phyloP scores from a whole-genome alignment of 2,888 invertebrate genomes.

The Dilophus febrilis region DNA sequence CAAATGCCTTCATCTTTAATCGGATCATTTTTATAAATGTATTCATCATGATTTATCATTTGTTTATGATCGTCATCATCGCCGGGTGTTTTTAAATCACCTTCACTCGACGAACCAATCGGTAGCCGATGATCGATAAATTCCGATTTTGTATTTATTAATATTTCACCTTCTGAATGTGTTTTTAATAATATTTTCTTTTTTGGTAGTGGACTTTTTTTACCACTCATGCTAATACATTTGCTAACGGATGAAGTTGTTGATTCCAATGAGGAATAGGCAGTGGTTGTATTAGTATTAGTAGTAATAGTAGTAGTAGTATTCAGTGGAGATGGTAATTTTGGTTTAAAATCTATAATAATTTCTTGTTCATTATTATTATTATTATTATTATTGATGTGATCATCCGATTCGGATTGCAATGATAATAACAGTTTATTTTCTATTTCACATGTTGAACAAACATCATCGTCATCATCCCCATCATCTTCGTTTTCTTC shows the following conservation, averaged over 20 bases:
- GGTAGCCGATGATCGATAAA: constrained; percentile 34
- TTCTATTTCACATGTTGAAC: constrained; percentile 12
- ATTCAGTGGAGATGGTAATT: constrained; percentile 46
- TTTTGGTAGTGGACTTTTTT: constrained; percentile 34
- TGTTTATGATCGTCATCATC: constrained; percentile 27
- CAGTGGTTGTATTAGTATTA: too few relatives aligned
- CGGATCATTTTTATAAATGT: constrained; percentile 11
- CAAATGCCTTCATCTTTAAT: constrained; percentile 14
- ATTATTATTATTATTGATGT: constrained; percentile 25
- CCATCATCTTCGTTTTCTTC: not conserved
- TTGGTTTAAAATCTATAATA: constrained; percentile 74
- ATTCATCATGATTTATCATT: constrained; percentile 2
- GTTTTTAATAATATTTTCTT: constrained; percentile 48
- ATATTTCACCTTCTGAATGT: constrained; percentile 63
- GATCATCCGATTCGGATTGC: not conserved
- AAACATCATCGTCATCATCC: constrained; percentile 9
- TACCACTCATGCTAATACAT: too few relatives aligned
- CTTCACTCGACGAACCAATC: constrained; percentile 43
- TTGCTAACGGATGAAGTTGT: too few relatives aligned
- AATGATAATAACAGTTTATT: constrained; percentile 3
- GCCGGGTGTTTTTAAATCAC: constrained; percentile 37
- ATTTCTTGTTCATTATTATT: constrained; percentile 60
- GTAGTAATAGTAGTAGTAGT: too few relatives aligned
- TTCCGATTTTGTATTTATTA: constrained; percentile 39
- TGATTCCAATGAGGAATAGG: too few relatives aligned